Evolutionary conservation across 2,797 vertebrate species (phyloP), one percentile per base, ranked within the genome.

Genomic region (Helicolenus hilgendorfi): DNA sequence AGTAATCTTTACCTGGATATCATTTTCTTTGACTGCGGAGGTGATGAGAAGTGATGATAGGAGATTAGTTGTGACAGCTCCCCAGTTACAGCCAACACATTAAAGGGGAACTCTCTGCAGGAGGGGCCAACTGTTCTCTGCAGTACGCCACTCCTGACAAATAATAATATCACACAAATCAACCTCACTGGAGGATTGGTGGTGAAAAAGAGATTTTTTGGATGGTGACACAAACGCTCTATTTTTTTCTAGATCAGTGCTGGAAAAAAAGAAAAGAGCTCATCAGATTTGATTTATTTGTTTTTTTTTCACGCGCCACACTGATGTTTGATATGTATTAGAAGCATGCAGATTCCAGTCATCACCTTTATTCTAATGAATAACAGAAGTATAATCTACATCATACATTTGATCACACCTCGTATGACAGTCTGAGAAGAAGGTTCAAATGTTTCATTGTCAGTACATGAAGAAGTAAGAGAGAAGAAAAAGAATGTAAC

Each of bases 51-150:
- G 82, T 89, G 84, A 93, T 96, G 92, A 94, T 84, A 59, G 70
- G 86, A 94, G 90, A 96, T 96, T 88, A 94, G 89, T 91, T 95
- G 64, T 92, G 91, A 93, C 86, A 92, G 91, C 84, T 90, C 62
- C 49, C 49, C 24, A 84, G 85, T 89, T 86, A 88, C 85, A 89
- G 85, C 35, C 72, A 58, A 38, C 75, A 72, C 81, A 91, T 91
- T 76, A 89, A 76, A 90, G 72, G 26, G 79, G 67, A 72, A 67
- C 31, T 82, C 73, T 81, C 77, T 73, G 72, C 77, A 55, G 74
- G 60, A 81, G 65, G 59, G 56, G 36, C 18, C 58, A 72, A 74
- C 74, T 85, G 68, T 79, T 80, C 84, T 78, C 78, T 62, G 71
- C 77, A 58, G 71, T 33, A 29, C 0, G 35, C 74, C 74, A 70